These are phyloP conservation scores for Apogon talboti DNA, from an alignment of 2,797 vertebrate species.

Conservation along the genomic window DNA sequence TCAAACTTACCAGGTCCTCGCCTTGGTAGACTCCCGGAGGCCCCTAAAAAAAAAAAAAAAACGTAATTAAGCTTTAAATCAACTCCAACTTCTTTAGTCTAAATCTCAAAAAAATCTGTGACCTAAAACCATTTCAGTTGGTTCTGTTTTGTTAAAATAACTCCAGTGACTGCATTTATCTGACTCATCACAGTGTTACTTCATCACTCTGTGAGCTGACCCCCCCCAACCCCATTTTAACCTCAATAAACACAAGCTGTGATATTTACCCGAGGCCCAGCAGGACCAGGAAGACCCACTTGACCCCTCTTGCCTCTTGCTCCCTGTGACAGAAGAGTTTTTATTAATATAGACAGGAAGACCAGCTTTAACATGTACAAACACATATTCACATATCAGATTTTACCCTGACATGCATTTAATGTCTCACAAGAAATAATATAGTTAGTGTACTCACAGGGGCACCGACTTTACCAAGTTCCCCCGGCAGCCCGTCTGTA, in stretches of 20 bases:
- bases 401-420: background rate
- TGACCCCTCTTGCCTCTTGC: constrained; percentile 87
- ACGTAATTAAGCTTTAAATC: background rate
- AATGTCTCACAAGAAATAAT: background rate
- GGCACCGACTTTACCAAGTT: constrained; percentile 90
- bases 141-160: no score
- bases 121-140: no score
- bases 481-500: constrained; percentile 91
- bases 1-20: constrained; percentile 81
- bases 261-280: constrained; percentile 88
- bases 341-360: background rate
- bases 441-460: constrained; percentile 84
- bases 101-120: no score
- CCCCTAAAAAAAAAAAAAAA: constrained; percentile 68
- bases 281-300: constrained; percentile 87
- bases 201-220: no score
- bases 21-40: constrained; percentile 81
- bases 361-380: background rate
- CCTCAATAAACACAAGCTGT: background rate
- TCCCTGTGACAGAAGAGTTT: constrained; percentile 76
- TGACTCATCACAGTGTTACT: no score
- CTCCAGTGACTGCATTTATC: no score
- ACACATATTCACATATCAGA: no score
- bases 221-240: background rate
- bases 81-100: background rate